Conservation (phyloP, 1,140 invertebrate species). For the Onthophagus taurus region DNA sequence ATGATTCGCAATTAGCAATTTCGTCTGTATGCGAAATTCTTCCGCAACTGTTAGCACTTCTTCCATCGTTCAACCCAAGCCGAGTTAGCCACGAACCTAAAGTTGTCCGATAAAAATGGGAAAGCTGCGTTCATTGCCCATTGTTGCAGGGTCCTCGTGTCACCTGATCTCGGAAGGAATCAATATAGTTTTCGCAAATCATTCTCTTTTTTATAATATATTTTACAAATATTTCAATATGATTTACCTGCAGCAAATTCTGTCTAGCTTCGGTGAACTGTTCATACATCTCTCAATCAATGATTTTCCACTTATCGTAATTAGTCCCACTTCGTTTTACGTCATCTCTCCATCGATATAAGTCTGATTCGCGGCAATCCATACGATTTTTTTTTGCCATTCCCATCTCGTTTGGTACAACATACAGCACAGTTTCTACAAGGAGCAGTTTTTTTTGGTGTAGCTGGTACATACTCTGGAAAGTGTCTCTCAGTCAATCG, state of each 20-base stretch:
- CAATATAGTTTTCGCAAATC: neutral
- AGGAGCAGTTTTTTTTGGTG: too few relatives aligned
- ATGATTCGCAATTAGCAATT: conserved; percentile 1
- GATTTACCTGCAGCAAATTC: neutral
- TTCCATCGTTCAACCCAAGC: conserved; percentile 7
- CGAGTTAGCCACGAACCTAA: neutral
- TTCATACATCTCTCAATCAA: neutral
- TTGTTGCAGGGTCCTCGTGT: conserved; percentile 7
- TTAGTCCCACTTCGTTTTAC: neutral
- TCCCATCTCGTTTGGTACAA: too few relatives aligned
- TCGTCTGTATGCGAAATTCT: neutral
- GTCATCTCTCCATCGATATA: neutral
- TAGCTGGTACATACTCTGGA: too few relatives aligned
- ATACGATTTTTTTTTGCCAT: too few relatives aligned
- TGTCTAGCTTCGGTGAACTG: neutral
- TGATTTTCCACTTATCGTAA: neutral
- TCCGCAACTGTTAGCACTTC: conserved; percentile 5
- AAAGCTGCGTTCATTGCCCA: conserved; percentile 3
- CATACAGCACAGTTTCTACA: too few relatives aligned
- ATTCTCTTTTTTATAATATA: conserved; percentile 1
- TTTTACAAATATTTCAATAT: neutral
- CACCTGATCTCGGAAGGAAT: conserved; percentile 2
- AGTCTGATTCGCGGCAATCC: too few relatives aligned
- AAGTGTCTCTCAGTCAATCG: too few relatives aligned
- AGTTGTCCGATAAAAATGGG: conserved; percentile 1